Percentiles rank a stretch among this genome's conserved stretches.
These are phyloP conservation scores for Ennomos fuscantarius DNA, from an alignment of 2,888 invertebrate genomes.

Conservation along the genomic window DNA sequence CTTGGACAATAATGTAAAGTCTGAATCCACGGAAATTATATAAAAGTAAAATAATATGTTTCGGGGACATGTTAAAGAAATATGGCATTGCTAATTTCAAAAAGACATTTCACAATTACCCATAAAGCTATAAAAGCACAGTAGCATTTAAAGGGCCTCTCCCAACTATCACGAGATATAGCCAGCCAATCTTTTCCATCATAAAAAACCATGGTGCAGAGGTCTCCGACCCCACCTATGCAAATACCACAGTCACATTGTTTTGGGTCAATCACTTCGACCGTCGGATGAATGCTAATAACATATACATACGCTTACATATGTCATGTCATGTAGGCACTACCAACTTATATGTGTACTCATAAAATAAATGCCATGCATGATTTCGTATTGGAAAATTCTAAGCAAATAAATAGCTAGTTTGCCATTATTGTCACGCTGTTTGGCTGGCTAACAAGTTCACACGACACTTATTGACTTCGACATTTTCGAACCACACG, in stretches of 20 bases:
- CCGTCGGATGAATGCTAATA: slow-evolving; percentile 51
- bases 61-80: too few species aligned
- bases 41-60: too few species aligned
- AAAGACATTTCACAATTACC: too few species aligned
- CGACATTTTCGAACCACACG: too few species aligned
- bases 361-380: not conserved
- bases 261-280: slow-evolving; percentile 60
- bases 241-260: slow-evolving; percentile 54
- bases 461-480: too few species aligned
- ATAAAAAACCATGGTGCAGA: slow-evolving; percentile 12
- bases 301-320: slow-evolving; percentile 27
- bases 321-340: slow-evolving; percentile 14
- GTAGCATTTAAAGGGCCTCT: too few species aligned
- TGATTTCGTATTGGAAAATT: slow-evolving; percentile 6
- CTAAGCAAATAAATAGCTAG: not conserved
- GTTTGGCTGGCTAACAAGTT: too few species aligned
- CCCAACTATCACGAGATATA: not conserved
- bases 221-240: slow-evolving; percentile 46
- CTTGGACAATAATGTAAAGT: too few species aligned
- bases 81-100: too few species aligned
- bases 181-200: slow-evolving; percentile 6
- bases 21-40: too few species aligned
- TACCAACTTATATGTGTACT: slow-evolving; percentile 4
- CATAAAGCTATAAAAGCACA: too few species aligned
- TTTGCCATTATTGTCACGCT: too few species aligned